Evolutionary conservation across 2,888 invertebrate species (phyloP), one percentile per base, ranked within the genome.

Genomic region (Desoria tigrina): DNA sequence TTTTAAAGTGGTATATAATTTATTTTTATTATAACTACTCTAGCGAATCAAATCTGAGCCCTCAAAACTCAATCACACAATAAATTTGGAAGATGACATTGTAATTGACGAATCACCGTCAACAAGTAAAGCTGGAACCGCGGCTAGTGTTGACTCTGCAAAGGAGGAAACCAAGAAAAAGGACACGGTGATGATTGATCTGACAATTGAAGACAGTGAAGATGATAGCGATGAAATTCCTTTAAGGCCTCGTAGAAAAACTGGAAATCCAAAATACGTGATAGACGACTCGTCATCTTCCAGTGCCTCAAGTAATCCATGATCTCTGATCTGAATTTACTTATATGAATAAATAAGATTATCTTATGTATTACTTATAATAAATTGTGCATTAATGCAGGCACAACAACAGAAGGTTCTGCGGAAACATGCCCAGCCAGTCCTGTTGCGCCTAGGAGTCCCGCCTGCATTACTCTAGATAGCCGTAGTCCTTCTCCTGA

Each of bases 1-100:
- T n/a, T n/a, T n/a, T n/a, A n/a, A n/a, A n/a, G n/a, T n/a, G n/a
- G n/a, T n/a, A n/a, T n/a, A n/a, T 26, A 24, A 51, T 51, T 51
- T 7, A 51, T 24, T 51, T 7, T 16, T 26, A 51, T 51, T 51
- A 39, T 61, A 26, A 32, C 24, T 32, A 27, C 11, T 55, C 11
- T 55, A 55, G 53, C 24, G 49, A 45, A 42, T 54, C 26, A 63
- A 42, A 57, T 24, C 49, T 1, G 54, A 59, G 14, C 27, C 57
- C 28, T 32, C 21, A 42, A 51, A 27, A 54, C 16, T 42, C 18
- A 59, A 68, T 26, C 16, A 63, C 21, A 69, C 71, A 9, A 67
- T 72, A 14, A 65, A 66, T 28, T 42, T 72, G 11, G 72, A 72
- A 37, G 72, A 72, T 53, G 72, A 72, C 18, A 57, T 65, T 42